Evolutionary conservation across 1,140 invertebrate species (phyloP), one percentile per base, ranked within the genome.

Genomic region (Panagrolaimus sp.): DNA sequence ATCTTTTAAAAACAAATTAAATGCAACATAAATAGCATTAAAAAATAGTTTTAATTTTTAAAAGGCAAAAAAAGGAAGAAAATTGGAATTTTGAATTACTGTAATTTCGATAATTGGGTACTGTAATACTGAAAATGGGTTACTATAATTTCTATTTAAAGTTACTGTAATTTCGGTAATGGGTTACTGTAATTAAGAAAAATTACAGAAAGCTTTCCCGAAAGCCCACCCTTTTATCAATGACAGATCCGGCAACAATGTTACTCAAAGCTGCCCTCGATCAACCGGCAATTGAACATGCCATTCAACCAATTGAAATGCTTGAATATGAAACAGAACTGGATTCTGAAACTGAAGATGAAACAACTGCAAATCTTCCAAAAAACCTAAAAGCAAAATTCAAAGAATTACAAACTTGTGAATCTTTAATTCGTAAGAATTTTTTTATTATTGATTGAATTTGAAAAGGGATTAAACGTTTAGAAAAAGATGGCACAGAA

Each of bases 201-300:
- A 48, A 48, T 10, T 58, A n/a, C 17, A 58, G 52, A 28, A 58
- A 58, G 28, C 21, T 58, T 12, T 21, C 28, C 17, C 67, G 67
- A 1, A 68, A 68, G 24, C 47, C 67, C 12, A 68, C 67, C 12
- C 9, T 63, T 9, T 65, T 21, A 3, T 24, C 43, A 24, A 26
- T 24, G 24, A 38, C 32, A 38, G 24, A 63, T 17, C 67, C 67
- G 12, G 67, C 67, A 17, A 46, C 67, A 0, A 38, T 68, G 24
- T 44, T 68, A 2, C 24, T 68, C n/a, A 68, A 68, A 44, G 48
- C 48, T 3, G 67, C 67, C 6, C 47, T 68, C 1, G 67, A 68
- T 63, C 67, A 68, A 24, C 67, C 67, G 0, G 48, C 67, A 6
- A 45, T 67, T 5, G 47, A 68, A 24, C 48, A 45, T 32, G 67